Evolutionary conservation across 2,797 vertebrate species (phyloP), one percentile per base, ranked within the genome.

Genomic region (Tauraco hartlaubi): DNA sequence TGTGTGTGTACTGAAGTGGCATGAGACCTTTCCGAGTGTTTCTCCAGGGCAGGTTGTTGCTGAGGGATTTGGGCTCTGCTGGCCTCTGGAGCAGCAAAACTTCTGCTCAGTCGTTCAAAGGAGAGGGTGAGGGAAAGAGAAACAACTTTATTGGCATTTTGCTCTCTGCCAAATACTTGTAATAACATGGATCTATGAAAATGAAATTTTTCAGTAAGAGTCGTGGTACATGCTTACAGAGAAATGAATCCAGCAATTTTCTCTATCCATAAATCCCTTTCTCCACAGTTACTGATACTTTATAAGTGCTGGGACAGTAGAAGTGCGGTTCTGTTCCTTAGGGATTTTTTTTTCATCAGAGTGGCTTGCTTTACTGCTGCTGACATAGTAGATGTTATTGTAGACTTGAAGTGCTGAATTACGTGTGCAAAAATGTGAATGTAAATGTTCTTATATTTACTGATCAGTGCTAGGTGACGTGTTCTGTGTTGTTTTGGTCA

Each of bases 391-490:
- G 11, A 5, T 12, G 9, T 49, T 91, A 8, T 18, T 62, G 18
- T 1, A 39, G 35, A 33, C 22, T 49, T 49, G 20, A 49, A 67
- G 56, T 22, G 56, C 11, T 67, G 74, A 88, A 37, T 16, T 56
- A 14, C 15, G 29, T 2, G 3, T 64, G 28, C 29, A 44, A 58
- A 56, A n/a, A 29, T 0, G 15, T 8, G 2, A 9, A 2, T 22
- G 28, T 37, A 26, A 63, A 33, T 41, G 12, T 61, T 66, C 37
- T 22, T 59, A 22, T n/a, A 15, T 6, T 31, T 75, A 6, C 22
- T 26, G n/a, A 7, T 37, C 23, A 21, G 48, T 25, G 16, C 61
- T 31, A 2, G 23, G 23, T 21, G 58, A 3, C 0, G 1, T 44
- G 43, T 29, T 9, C 67, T 76, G 6, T 1, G 1, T 29, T 64